phyloP scores from a whole-genome alignment of 2,797 vertebrate genomes.

The Trachurus trachurus region DNA sequence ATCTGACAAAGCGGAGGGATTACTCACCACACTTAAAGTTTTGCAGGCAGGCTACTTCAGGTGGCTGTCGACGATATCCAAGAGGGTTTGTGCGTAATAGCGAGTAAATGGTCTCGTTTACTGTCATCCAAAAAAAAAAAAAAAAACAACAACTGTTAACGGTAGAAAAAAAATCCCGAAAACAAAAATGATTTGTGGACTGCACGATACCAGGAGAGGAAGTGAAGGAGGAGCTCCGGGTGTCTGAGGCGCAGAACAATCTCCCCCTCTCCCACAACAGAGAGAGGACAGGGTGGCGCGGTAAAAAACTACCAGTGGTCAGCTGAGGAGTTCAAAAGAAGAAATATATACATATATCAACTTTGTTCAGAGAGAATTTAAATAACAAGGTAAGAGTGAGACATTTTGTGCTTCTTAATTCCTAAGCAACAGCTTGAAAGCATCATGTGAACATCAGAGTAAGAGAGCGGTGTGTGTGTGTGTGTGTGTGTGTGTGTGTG shows the following conservation, averaged over 20 bases:
- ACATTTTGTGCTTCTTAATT: not conserved
- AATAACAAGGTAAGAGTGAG: constrained; percentile 42
- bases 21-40: constrained; percentile 12
- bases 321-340: not conserved
- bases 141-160: too few species aligned
- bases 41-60: not conserved
- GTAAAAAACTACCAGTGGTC: constrained; percentile 6
- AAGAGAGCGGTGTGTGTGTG: too few species aligned
- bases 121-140: not conserved
- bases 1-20: not conserved
- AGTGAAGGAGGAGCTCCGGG: constrained; percentile 57
- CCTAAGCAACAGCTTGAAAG: not conserved
- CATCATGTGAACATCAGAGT: not conserved
- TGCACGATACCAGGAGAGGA: constrained; percentile 7
- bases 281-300: not conserved
- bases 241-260: not conserved
- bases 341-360: not conserved
- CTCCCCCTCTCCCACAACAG: not conserved
- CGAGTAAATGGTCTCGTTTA: not conserved
- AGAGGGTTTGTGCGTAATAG: not conserved
- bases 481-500: too few species aligned
- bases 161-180: not conserved
- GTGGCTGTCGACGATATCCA: not conserved
- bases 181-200: not conserved
- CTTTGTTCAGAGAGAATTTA: not conserved